Base-by-base conservation (phyloP, 2,113 vertebrate genomes). In the Paradisaea rubra region DNA sequence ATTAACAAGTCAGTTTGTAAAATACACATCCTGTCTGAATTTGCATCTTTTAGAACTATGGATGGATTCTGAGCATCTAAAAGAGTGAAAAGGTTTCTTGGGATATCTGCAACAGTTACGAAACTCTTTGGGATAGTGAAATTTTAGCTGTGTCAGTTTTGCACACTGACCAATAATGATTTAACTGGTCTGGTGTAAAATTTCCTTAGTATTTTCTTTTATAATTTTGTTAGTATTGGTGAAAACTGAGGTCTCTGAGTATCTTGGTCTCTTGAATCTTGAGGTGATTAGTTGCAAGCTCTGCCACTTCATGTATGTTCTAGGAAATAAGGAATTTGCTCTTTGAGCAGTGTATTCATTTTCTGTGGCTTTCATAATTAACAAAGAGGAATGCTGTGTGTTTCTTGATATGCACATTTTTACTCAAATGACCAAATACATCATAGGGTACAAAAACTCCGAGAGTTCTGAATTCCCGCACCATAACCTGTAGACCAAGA, bases 251-350 rank as follows among this genome's bases (percentile, higher is more conserved):
- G 23, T 60, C 25, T 69, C 45, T 3, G 1, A 49, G 8, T 59
- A 23, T 54, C 28, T 81, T 88, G 24, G 11, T 4, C 13, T 70
- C 39, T 79, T 45, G 41, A 47, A 49, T 71, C 52, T 78, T 37
- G n/a, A 64, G 30, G 25, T 68, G 47, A 44, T 61, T 73, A 41
- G 8, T 64, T 81, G 20, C 1, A 4, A 81, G n/a, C 33, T 87
- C 44, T 69, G 23, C 5, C 19, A 21, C 57, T 71, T 52, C 13
- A 25, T 11, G 15, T 10, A 28, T 6, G 2, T 1, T 0, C 63
- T 60, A 76, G 17, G 49, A 56, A 88, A 79, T 47, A 52, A 0
- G 1, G 33, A 74, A 14, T 42, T 79, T 79, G 27, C 19, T 74
- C 25, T 92, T 47, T 53, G 35, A 74, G 30, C 5, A 31, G 15